Base-by-base conservation (phyloP, 2,113 vertebrate species). In the Anarrhichthys ocellatus region DNA sequence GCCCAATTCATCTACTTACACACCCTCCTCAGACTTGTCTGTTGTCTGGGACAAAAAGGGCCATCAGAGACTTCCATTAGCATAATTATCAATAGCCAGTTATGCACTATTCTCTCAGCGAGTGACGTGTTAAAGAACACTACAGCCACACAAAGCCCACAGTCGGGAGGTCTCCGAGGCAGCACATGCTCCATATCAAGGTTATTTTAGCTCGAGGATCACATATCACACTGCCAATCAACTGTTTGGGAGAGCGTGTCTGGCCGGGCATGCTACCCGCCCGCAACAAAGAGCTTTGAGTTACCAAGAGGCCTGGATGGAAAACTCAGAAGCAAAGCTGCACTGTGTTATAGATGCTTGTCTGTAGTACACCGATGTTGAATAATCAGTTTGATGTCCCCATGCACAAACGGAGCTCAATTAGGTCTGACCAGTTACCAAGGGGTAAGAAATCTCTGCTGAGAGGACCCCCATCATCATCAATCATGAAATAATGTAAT, bases 201-300 rank as follows among this genome's bases (percentile, higher is more conserved):
- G 14, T 44, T 56, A 73, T 68, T 81, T 77, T 61, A 85, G 73
- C 10, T 71, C 14, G n/a, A 36, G 73, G 40, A 56, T 73, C 29
- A 72, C 44, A 54, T 71, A 38, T 65, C 48, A 67, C 27, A 63
- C 36, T 65, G 20, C 6, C 54, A 61, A 22, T 18, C 56, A 29
- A 59, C 56, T 42, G 32, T 56, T 27, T 36, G 52, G 50, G 59
- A 32, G 42, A 27, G 59, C 11, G 11, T 4, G 34, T 52, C 20
- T n/a, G 52, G 22, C 52, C 10, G 52, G 52, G 52, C 52, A n/a
- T 10, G 52, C 56, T 59, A 29, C 56, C 52, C 2, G 48, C 52
- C 52, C 9, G 52, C 22, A 56, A 56, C 52, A 56, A 56, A 59
- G 56, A 59, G 56, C 27, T 59, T 29, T 15, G 27, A 29, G 56